Evolutionary conservation across 2,113 vertebrate species (phyloP), one percentile per base, ranked within the genome.

Genomic region (Coptodon rendalli): DNA sequence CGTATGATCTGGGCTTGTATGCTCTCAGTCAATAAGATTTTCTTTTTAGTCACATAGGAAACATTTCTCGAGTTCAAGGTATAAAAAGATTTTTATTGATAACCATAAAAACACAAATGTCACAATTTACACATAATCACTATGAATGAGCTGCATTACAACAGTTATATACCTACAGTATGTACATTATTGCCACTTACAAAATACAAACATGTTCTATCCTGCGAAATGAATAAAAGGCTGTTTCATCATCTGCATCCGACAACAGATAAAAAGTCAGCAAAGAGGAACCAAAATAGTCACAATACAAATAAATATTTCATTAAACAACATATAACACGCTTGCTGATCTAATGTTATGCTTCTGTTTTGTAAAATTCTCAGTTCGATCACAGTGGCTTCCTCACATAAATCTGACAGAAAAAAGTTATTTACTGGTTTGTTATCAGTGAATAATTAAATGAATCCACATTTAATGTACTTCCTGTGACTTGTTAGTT

Each of bases 81-180:
- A 94, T 83, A 95, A 96, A 96, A 95, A 88, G 31, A 40, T 89
- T 82, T 95, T 95, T 95, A 95, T 94, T 93, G 88, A 93, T 89
- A 91, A 91, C 85, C 89, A 95, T 84, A 90, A 93, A 89, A 63
- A 22, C 86, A 90, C 83, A 80, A 68, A 90, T 38, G 80, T 89
- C 87, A 93, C 80, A 92, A 89, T 85, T 89, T 36, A 80, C n/a
- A 91, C 50, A 34, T 83, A 2, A 83, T 82, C 40, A 86, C 80
- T 76, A 80, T 82, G 53, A 79, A 43, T 31, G 24, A 80, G 80
- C 86, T 84, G 43, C 50, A 17, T 84, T 89, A 91, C 86, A 87
- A 82, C 36, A 83, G 66, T 48, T 84, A 79, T 82, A 90, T 86
- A 92, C 45, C 34, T 92, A 52, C 73, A 52, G 5, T 78, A 93